Percentiles rank a stretch among this genome's conserved stretches.
phyloP scores from a whole-genome alignment of 1,140 invertebrate species.

The Galendromus occidentalis region DNA sequence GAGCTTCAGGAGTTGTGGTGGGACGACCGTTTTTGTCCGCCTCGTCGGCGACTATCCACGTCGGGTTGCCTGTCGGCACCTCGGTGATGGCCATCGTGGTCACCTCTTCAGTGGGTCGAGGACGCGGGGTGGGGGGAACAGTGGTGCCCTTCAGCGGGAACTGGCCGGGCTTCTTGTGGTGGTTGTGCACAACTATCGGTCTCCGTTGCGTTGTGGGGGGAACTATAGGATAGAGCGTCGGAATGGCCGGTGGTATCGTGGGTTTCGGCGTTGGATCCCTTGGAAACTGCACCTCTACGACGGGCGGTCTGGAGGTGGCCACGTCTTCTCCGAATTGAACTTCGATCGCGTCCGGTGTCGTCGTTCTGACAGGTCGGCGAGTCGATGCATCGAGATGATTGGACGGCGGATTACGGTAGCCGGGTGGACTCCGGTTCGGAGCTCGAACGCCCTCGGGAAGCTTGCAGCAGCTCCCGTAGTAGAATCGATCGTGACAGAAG shows the following conservation, averaged over 20 bases:
- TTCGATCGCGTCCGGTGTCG: neutral
- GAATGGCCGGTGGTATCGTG: no score
- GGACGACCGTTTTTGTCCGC: constrained; percentile 33
- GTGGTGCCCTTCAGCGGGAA: constrained; percentile 20
- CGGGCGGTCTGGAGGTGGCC: constrained; percentile 19
- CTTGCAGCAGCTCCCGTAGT: constrained; percentile 66
- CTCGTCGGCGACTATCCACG: constrained; percentile 47
- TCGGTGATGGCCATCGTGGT: no score
- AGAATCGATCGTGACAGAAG: constrained; percentile 70
- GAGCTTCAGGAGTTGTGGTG: constrained; percentile 26
- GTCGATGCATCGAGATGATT: constrained; percentile 21
- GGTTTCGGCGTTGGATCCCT: no score
- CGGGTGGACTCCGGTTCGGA: neutral
- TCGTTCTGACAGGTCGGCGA: constrained; percentile 20
- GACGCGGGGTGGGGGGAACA: constrained; percentile 29
- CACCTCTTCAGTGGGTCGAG: constrained; percentile 25
- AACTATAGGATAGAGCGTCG: no score
- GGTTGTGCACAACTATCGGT: no score
- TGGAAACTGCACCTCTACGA: neutral
- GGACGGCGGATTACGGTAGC: constrained; percentile 14
- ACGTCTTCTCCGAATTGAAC: neutral
- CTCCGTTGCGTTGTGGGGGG: no score
- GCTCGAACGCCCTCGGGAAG: constrained; percentile 12
- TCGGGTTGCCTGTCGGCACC: no score
- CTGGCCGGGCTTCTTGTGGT: constrained; percentile 12